phyloP scores from a whole-genome alignment of 2,113 vertebrate species.

The Hemicordylus capensis region DNA sequence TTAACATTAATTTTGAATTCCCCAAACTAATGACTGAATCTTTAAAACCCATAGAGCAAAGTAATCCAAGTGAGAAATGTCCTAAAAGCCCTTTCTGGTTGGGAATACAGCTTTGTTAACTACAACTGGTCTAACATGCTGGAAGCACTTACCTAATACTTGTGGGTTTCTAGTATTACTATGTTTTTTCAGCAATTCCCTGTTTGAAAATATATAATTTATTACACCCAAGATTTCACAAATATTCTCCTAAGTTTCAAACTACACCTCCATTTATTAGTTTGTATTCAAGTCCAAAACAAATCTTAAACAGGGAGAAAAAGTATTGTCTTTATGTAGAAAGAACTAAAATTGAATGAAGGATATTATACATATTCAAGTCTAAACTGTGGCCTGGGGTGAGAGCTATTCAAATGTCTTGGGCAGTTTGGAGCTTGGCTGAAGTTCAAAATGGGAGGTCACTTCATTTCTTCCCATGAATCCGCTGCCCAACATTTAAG shows the following conservation, averaged over 20 bases:
- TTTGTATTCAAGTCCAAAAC: conserved; percentile 17
- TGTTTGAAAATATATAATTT: conserved; percentile 71
- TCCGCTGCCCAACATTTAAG: too few species aligned
- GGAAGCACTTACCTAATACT: conserved; percentile 68
- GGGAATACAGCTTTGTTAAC: conserved; percentile 71
- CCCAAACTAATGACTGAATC: conserved; percentile 60
- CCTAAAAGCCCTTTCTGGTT: conserved; percentile 74
- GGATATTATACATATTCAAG: neutral
- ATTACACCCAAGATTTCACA: conserved; percentile 54
- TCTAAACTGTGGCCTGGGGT: neutral
- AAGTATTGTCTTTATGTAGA: neutral
- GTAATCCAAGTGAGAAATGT: conserved; percentile 71
- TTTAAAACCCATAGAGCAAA: conserved; percentile 69
- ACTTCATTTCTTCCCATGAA: neutral
- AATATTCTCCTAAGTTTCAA: conserved; percentile 33
- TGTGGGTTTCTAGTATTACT: conserved; percentile 65
- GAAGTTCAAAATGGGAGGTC: too few species aligned
- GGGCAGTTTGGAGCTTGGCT: neutral
- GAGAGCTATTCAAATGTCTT: neutral
- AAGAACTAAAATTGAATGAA: neutral
- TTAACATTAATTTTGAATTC: conserved; percentile 69
- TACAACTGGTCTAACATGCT: conserved; percentile 70
- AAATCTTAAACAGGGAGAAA: neutral
- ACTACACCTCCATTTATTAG: conserved; percentile 24
- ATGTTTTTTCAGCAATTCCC: conserved; percentile 69